Percentiles rank a stretch among this genome's conserved stretches.
Conservation (phyloP, 2,113 vertebrate genomes). For the Cairina moschata region DNA sequence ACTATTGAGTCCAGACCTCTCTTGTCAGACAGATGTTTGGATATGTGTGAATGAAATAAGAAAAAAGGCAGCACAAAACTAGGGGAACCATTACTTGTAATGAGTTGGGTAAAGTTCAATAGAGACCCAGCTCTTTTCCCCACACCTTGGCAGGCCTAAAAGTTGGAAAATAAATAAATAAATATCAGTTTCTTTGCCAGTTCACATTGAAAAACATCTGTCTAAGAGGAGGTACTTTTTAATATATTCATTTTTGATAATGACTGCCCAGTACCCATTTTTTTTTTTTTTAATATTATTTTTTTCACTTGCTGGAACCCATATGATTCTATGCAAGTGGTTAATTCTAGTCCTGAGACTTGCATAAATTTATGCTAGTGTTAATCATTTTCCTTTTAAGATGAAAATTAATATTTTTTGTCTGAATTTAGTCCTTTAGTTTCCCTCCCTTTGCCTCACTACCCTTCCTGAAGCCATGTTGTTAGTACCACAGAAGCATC, state of each 20-base stretch:
- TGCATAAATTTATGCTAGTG: neutral
- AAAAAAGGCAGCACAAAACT: neutral
- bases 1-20: neutral
- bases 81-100: neutral
- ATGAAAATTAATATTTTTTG: neutral
- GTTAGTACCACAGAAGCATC: neutral
- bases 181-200: neutral
- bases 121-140: neutral
- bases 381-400: neutral
- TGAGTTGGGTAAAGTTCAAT: neutral
- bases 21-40: neutral
- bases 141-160: neutral
- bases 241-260: neutral
- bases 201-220: neutral
- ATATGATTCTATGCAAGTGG: neutral
- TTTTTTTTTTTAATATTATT: too few relatives aligned
- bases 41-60: neutral
- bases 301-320: neutral
- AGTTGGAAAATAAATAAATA: neutral
- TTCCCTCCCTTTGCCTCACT: neutral
- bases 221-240: neutral
- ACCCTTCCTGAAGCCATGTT: rapidly evolving
- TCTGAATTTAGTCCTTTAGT: neutral
- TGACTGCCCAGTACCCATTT: neutral
- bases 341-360: neutral